phyloP scores from a whole-genome alignment of 53 echinoderm and acorn worm species.

The Temnopleurus reevesii region DNA sequence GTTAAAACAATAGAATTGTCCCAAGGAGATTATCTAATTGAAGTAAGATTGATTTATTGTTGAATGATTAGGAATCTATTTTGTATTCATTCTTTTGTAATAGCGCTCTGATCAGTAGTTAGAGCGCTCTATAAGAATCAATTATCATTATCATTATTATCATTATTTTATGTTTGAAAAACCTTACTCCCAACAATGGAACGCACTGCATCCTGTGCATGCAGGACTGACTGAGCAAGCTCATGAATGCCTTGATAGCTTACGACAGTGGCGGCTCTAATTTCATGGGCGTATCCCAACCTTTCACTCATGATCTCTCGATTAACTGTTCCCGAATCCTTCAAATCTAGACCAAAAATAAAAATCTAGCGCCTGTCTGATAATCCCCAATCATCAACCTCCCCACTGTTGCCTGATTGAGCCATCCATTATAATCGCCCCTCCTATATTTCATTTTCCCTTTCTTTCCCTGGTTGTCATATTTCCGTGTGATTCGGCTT shows the following conservation, averaged over 20 bases:
- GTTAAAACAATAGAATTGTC: too few species aligned
- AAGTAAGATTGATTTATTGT: too few species aligned
- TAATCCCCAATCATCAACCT: slow-evolving; percentile 7
- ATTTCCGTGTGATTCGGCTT: slow-evolving; percentile 12
- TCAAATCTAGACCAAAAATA: slow-evolving; percentile 2
- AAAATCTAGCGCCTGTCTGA: slow-evolving; percentile 19
- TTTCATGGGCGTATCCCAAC: slow-evolving; percentile 4
- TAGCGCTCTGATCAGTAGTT: neutral
- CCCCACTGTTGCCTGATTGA: neutral
- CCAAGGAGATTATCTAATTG: too few species aligned
- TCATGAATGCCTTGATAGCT: neutral
- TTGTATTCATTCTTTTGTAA: neutral
- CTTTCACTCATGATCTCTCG: slow-evolving; percentile 8
- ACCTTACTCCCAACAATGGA: neutral
- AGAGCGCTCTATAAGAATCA: too few species aligned
- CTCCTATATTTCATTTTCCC: neutral
- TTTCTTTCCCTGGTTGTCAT: neutral
- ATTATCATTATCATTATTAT: neutral
- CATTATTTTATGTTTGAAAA: neutral
- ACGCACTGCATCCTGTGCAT: neutral
- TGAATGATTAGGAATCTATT: too few species aligned
- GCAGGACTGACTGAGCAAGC: too few species aligned
- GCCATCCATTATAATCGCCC: slow-evolving; percentile 20
- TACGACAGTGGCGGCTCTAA: neutral
- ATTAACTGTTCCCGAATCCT: slow-evolving; percentile 3